phyloP scores from a whole-genome alignment of 2,888 invertebrate genomes.

The Geophilus truncorum region DNA sequence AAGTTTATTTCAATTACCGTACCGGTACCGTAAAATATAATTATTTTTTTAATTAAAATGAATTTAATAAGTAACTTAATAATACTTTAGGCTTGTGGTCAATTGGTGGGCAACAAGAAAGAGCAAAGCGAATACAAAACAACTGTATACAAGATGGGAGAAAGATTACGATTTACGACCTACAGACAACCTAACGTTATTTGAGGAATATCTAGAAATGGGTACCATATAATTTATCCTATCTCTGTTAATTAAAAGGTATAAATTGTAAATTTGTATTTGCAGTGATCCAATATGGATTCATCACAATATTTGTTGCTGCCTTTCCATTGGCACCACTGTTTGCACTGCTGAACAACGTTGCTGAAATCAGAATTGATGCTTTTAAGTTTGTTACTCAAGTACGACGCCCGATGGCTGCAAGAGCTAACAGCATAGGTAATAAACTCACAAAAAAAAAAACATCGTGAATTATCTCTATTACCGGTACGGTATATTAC shows the following conservation, averaged over 20 bases:
- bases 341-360: conserved; percentile 90
- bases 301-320: conserved; percentile 93
- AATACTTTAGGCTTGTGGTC: conserved; percentile 71
- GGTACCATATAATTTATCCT: conserved; percentile 58
- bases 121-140: conserved; percentile 67
- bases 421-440: conserved; percentile 87
- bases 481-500: too few relatives aligned
- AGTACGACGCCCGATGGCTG: conserved; percentile 79
- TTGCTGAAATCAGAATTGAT: conserved; percentile 86
- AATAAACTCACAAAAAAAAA: too few relatives aligned
- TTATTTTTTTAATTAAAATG: conserved; percentile 38
- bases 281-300: conserved; percentile 92
- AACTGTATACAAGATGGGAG: conserved; percentile 67
- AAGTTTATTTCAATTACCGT: conserved; percentile 55
- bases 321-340: conserved; percentile 94
- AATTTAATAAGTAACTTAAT: too few relatives aligned
- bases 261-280: too few relatives aligned
- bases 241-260: too few relatives aligned
- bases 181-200: conserved; percentile 80
- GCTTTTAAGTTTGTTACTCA: conserved; percentile 98
- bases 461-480: too few relatives aligned
- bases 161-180: conserved; percentile 89
- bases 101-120: conserved; percentile 84
- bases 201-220: conserved; percentile 97
- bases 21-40: too few relatives aligned